Base-by-base conservation (phyloP, 2,888 invertebrate genomes). In the Acleris laterana region DNA sequence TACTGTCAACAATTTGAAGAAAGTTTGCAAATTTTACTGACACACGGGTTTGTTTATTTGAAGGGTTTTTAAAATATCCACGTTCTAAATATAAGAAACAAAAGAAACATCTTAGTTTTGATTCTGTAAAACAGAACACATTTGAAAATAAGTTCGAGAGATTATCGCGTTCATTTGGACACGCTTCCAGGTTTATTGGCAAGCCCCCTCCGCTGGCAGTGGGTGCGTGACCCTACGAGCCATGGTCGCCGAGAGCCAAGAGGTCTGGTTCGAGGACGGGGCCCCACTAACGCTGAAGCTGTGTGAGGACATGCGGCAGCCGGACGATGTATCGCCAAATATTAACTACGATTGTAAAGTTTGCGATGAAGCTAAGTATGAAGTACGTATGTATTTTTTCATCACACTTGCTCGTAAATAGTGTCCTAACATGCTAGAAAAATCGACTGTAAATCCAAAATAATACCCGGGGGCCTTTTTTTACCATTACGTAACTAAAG, bases 301-400 rank as follows among this genome's bases (percentile, higher is more conserved):
- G 1, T 92, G 92, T 58, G 92, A 92, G 69, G 92, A 92, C 32
- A 72, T 83, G 76, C 79, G 89, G 1, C 91, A 90, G 62, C 90
- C 92, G 0, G 91, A 92, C 66, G 92, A 92, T 63, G 78, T 88
- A 0, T 77, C 90, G 0, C 89, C 87, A 2, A 81, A 82, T 58
- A 57, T 90, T 0, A 91, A 91, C 68, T 77, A 81, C 5, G 81
- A 89, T n/a, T 92, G 92, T 56, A 72, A 80, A 16, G 81, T 87
- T 11, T 92, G 92, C 70, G 90, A 90, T 61, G 91, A 91, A 70
- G 92, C 92, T 56, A 92, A 92, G 71, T 92, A 92, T 75, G 91
- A 92, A 84, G 91, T 89, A 68, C 11, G 56, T 38, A 50, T 28
- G 7, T 7, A n/a, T 53, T 25, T 25, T 25, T 5, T n/a, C n/a